Evolutionary conservation across 2,113 vertebrate species (phyloP).

Genomic region (Nettapus auritus): DNA sequence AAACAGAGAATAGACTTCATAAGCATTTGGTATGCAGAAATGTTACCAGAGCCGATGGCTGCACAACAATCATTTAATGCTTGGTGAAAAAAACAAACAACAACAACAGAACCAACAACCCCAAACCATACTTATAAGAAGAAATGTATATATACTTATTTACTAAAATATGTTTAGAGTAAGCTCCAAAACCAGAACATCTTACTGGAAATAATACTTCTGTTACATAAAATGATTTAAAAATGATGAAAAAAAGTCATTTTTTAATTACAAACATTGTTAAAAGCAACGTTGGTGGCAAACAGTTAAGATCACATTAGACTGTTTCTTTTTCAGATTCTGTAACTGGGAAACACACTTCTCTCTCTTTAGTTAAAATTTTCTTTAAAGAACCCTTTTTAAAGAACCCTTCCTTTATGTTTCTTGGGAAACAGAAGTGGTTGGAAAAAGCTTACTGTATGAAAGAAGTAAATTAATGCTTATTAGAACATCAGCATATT

Average conservation of each 20-base stretch:
- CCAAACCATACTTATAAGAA: background rate
- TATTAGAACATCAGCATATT: background rate
- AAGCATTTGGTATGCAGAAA: constrained; percentile 62
- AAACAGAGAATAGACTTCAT: constrained; percentile 35
- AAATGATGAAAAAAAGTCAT: background rate
- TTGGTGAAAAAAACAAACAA: background rate
- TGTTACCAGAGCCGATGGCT: constrained; percentile 8
- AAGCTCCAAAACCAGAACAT: background rate
- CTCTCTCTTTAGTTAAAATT: background rate
- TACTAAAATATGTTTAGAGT: background rate
- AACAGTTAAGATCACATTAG: background rate
- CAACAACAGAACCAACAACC: no score
- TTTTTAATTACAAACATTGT: background rate
- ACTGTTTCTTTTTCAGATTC: background rate
- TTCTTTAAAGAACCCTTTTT: background rate
- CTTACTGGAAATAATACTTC: background rate
- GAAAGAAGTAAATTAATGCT: background rate
- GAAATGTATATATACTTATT: background rate
- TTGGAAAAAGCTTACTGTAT: background rate
- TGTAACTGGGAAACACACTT: background rate
- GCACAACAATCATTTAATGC: constrained; percentile 44
- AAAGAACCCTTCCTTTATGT: background rate
- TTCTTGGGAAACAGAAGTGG: background rate
- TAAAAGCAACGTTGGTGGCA: background rate
- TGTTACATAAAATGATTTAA: background rate